A percentile compares a stretch with the other conserved stretches of the same genome.
Evolutionary conservation across 1,140 invertebrate species (phyloP).

Genomic region (Drosophila persimilis): DNA sequence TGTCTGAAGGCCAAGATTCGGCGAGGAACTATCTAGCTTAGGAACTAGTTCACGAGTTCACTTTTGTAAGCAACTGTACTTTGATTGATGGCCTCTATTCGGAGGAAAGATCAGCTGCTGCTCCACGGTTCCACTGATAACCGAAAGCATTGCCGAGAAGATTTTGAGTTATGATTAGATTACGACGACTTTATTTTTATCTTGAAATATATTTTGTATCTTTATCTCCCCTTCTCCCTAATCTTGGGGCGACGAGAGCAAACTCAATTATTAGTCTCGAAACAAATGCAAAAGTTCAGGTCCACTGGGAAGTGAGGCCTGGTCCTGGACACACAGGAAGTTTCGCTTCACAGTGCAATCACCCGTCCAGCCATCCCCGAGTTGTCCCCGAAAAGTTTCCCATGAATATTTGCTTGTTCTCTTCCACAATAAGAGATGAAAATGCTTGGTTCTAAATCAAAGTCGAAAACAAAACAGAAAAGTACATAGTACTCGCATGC

Average conservation of each 20-base stretch:
- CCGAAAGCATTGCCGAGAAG: too few species aligned
- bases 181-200: too few species aligned
- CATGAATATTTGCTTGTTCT: constrained; percentile 39
- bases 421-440: constrained; percentile 1
- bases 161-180: too few species aligned
- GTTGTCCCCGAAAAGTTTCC: constrained; percentile 36
- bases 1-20: constrained; percentile 21
- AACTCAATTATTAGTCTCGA: constrained; percentile 37
- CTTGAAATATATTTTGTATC: background rate
- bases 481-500: constrained; percentile 34
- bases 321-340: background rate
- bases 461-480: constrained; percentile 47
- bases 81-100: too few species aligned
- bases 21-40: background rate
- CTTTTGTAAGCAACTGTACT: background rate
- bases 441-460: constrained; percentile 43
- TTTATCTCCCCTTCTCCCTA: background rate
- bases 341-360: background rate
- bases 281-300: constrained; percentile 35
- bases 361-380: background rate
- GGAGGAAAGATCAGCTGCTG: too few species aligned
- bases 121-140: too few species aligned
- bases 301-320: background rate
- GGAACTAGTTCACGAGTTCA: too few species aligned
- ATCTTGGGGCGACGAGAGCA: background rate